Evolutionary conservation across 2,888 invertebrate genomes (phyloP).

Genomic region (Eilema sororculum): DNA sequence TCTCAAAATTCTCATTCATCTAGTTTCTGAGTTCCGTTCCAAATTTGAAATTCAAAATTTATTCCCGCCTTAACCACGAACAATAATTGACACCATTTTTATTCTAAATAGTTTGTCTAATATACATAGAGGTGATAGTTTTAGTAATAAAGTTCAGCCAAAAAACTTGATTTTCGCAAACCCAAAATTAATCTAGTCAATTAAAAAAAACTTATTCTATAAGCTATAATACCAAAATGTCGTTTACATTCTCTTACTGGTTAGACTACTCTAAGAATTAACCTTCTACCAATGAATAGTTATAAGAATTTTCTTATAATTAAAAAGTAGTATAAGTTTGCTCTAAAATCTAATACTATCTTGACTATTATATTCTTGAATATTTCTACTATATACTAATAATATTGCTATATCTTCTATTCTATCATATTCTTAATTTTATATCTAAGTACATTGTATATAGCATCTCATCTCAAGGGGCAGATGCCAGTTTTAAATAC

Average conservation of each 20-base stretch:
- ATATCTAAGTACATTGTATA: conserved; percentile 38
- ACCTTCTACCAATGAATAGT: conserved; percentile 73
- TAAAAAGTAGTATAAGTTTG: conserved; percentile 27
- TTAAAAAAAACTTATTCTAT: conserved; percentile 67
- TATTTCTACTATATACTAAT: conserved; percentile 22
- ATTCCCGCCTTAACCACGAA: not conserved
- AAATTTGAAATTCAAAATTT: not conserved
- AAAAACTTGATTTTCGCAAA: conserved; percentile 70
- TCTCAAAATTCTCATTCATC: not conserved
- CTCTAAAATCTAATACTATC: conserved; percentile 19
- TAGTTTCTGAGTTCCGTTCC: not conserved
- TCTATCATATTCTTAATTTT: conserved; percentile 1
- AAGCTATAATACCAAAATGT: conserved; percentile 80
- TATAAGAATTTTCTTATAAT: conserved; percentile 42
- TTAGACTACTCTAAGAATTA: conserved; percentile 45
- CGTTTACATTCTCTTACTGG: conserved; percentile 57
- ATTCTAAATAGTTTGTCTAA: not conserved
- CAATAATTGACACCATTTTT: not conserved
- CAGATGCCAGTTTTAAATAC: conserved; percentile 48
- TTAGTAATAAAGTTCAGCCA: conserved; percentile 71
- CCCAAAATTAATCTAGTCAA: conserved; percentile 86
- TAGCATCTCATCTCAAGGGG: conserved; percentile 46
- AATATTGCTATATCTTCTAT: conserved; percentile 5
- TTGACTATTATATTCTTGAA: conserved; percentile 30
- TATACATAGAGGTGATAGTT: not conserved